Base-by-base conservation (phyloP, 2,113 vertebrate species). In the Odocoileus hemionus region DNA sequence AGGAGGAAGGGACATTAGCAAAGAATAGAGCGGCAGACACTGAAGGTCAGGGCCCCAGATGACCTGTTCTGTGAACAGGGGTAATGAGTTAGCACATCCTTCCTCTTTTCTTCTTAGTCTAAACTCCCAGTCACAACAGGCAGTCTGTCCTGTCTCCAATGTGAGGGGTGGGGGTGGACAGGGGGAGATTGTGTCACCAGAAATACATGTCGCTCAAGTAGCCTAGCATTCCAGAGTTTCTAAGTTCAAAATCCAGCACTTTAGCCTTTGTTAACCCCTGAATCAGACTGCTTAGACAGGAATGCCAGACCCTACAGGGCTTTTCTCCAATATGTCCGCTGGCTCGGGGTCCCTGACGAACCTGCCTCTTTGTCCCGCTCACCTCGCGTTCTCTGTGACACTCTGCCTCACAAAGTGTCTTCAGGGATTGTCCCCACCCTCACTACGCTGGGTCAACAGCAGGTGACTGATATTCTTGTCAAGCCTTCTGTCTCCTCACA, bases 111-210 rank as follows among this genome's bases (percentile, higher is more conserved):
- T 86, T 57, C 52, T 70, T 25, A 28, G 23, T 82, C 43, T 47
- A 33, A 47, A 82, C n/a, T n/a, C 54, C 58, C 13, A 28, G 45
- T 54, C 47, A 25, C 43, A 54, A 16, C 21, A 70, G 55, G 10
- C 2, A 0, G 2, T n/a, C 25, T 64, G 5, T 50, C 57, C 6
- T n/a, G 26, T 16, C n/a, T 76, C 52, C 57, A 39, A 17, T 1
- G 6, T 19, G 33, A 80, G 17, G 28, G 30, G 0, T 21, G 47
- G 78, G 45, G 47, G 3, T 33, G 21, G 0, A 3, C 14, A 21
- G 8, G 54, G 2, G 13, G 14, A 84, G 25, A 91, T 4, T 17
- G 57, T 55, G 47, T 45, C 33, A 36, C 23, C 36, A 89, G 36
- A 91, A 95, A 93, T 12, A 45, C 28, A 47, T 15, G 43, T 30